These are phyloP conservation scores for Xanthorhoe designata DNA, from an alignment of 2,888 invertebrate genomes.

Conservation along the genomic window DNA sequence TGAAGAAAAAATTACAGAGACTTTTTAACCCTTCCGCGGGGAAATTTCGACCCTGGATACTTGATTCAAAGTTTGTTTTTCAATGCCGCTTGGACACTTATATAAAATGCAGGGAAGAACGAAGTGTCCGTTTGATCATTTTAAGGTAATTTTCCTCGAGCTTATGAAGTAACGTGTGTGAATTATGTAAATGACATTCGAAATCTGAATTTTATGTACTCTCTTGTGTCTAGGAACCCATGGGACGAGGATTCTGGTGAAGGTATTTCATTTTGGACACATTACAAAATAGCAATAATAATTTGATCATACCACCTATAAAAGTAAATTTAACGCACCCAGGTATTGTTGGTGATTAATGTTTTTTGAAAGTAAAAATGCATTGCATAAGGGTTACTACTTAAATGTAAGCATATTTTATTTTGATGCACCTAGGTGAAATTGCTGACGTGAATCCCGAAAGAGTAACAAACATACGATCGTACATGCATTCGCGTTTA, in stretches of 20 bases:
- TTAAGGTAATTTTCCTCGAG: slow-evolving; percentile 44
- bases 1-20: slow-evolving; percentile 53
- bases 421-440: too few relatives aligned
- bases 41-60: slow-evolving; percentile 13
- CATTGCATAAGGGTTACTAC: too few relatives aligned
- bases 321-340: too few relatives aligned
- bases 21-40: slow-evolving; percentile 15
- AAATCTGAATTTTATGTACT: slow-evolving; percentile 2
- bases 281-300: too few relatives aligned
- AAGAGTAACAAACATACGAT: too few relatives aligned
- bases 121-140: slow-evolving; percentile 44
- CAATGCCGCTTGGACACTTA: slow-evolving; percentile 25
- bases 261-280: neutral
- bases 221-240: neutral
- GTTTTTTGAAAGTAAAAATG: too few relatives aligned
- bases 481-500: too few relatives aligned
- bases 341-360: too few relatives aligned
- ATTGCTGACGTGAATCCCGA: too few relatives aligned
- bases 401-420: too few relatives aligned
- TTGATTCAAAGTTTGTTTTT: slow-evolving; percentile 21
- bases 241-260: neutral
- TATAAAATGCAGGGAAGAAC: slow-evolving; percentile 41
- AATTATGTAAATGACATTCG: slow-evolving; percentile 29
- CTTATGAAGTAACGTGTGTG: slow-evolving; percentile 30
- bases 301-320: too few relatives aligned